Conservation (phyloP, 1,140 invertebrate species). For the Phenacoccus solenopsis region DNA sequence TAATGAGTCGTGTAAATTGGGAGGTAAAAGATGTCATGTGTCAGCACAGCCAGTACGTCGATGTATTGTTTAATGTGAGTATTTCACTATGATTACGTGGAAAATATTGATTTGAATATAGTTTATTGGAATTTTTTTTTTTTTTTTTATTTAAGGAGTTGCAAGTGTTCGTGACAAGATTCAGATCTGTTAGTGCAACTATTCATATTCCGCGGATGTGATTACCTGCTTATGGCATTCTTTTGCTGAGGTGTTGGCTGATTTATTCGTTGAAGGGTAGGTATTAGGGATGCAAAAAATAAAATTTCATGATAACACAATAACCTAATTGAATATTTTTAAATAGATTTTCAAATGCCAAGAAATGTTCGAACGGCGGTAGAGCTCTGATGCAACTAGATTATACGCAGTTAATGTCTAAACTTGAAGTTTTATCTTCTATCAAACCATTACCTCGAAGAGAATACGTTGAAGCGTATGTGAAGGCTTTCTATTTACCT, state of each 20-base stretch:
- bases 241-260: slow-evolving; percentile 66
- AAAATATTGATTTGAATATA: background rate
- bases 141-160: slow-evolving; percentile 46
- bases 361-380: slow-evolving; percentile 92
- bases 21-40: slow-evolving; percentile 90
- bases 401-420: slow-evolving; percentile 86
- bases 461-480: slow-evolving; percentile 84
- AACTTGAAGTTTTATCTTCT: slow-evolving; percentile 73
- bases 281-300: slow-evolving; percentile 24
- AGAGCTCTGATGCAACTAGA: slow-evolving; percentile 95
- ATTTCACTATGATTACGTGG: slow-evolving; percentile 4
- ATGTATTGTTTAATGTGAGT: slow-evolving; percentile 42
- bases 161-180: slow-evolving; percentile 58
- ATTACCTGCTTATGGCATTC: slow-evolving; percentile 69
- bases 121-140: background rate
- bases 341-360: slow-evolving; percentile 67
- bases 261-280: slow-evolving; percentile 84
- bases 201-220: slow-evolving; percentile 59
- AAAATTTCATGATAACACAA: background rate
- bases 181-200: slow-evolving; percentile 52
- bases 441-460: slow-evolving; percentile 73
- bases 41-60: slow-evolving; percentile 83
- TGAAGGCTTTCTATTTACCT: slow-evolving; percentile 92
- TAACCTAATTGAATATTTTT: background rate
- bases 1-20: slow-evolving; percentile 92